Evolutionary conservation across 2,113 vertebrate species (phyloP).

Genomic region (Osmerus mordax): DNA sequence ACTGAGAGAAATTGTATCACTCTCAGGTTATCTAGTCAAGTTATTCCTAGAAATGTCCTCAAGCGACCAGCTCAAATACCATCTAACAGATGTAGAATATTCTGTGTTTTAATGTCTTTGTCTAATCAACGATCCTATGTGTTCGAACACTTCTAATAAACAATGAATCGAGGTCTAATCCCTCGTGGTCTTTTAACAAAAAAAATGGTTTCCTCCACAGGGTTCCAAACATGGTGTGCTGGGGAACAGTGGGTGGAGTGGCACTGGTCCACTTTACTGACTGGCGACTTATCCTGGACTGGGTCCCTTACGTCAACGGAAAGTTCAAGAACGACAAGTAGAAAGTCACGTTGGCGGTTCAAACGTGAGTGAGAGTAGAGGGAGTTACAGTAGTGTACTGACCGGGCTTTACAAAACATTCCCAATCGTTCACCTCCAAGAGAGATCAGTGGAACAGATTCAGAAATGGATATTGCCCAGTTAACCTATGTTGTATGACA

Average conservation of each 20-base stretch:
- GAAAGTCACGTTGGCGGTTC: constrained; percentile 11
- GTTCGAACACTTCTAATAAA: no score
- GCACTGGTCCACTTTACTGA: constrained; percentile 84
- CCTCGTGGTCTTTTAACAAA: background rate
- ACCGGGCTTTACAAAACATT: background rate
- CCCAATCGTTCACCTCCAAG: background rate
- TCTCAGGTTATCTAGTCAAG: no score
- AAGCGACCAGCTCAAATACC: no score
- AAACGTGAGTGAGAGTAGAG: constrained; percentile 43
- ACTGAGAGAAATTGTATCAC: no score
- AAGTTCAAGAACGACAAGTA: constrained; percentile 81
- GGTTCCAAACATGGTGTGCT: constrained; percentile 77
- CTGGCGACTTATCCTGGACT: constrained; percentile 89
- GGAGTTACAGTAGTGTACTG: background rate
- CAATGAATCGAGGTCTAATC: background rate
- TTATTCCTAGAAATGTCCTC: no score
- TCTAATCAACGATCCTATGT: no score
- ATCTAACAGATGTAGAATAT: no score
- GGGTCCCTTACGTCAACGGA: constrained; percentile 85
- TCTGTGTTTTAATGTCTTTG: no score
- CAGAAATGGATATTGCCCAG: no score
- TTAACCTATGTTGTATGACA: no score
- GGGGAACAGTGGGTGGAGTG: constrained; percentile 77
- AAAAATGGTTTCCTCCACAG: constrained; percentile 54
- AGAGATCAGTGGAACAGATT: no score